Conservation (phyloP, 2,797 vertebrate species). For the Mastacembelus armatus region DNA sequence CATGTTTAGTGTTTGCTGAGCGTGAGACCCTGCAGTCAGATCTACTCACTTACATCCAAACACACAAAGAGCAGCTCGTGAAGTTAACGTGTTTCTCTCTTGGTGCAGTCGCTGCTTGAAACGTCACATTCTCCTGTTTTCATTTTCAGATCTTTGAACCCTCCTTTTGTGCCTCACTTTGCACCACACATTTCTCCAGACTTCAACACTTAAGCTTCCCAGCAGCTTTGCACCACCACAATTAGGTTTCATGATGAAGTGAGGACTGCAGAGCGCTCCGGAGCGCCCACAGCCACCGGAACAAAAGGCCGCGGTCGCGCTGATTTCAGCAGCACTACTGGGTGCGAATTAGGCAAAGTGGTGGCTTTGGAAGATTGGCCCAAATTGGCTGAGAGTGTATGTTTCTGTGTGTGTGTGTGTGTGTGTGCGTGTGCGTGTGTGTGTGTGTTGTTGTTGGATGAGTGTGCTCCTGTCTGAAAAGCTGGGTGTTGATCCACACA, state of each 20-base stretch:
- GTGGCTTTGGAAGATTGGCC: constrained; percentile 73
- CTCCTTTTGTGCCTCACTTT: constrained; percentile 34
- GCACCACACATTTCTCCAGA: constrained; percentile 52
- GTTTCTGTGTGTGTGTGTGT: constrained; percentile 18
- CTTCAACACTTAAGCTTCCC: constrained; percentile 58
- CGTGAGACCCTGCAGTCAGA: no score
- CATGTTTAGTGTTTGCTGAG: no score
- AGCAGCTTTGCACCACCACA: constrained; percentile 39
- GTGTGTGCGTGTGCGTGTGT: constrained; percentile 40
- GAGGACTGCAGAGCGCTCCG: constrained; percentile 43
- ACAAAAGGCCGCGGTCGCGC: constrained; percentile 49
- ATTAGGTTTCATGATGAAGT: constrained; percentile 57
- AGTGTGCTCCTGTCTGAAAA: constrained; percentile 68
- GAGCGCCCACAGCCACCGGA: constrained; percentile 25
- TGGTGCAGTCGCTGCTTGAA: no score
- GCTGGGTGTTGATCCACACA: constrained; percentile 76
- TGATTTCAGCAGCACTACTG: constrained; percentile 47
- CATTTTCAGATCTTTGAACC: constrained; percentile 25
- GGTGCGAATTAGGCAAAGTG: constrained; percentile 59
- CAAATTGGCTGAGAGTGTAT: constrained; percentile 62
- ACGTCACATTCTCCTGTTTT: constrained; percentile 21
- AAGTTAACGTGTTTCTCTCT: no score
- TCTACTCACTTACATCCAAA: no score
- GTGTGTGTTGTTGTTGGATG: constrained; percentile 44
- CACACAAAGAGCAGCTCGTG: no score